phyloP scores from a whole-genome alignment of 2,888 invertebrate species.

The Zonitis immaculata region DNA sequence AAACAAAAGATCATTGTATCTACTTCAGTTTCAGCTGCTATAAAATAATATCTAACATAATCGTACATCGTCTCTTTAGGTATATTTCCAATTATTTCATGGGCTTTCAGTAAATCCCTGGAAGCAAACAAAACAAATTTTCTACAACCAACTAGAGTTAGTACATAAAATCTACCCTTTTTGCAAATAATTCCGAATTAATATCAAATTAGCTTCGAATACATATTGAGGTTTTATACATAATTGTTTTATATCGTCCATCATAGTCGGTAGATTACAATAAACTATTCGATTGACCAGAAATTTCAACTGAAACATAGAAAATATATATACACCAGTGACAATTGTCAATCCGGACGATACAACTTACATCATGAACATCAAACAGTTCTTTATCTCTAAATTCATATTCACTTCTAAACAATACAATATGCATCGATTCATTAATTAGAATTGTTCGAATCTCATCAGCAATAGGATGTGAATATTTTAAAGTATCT shows the following conservation, averaged over 20 bases:
- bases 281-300: constrained; percentile 40
- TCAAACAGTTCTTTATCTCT: constrained; percentile 31
- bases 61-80: constrained; percentile 5
- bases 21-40: constrained; percentile 13
- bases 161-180: constrained; percentile 35
- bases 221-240: constrained; percentile 30
- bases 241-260: constrained; percentile 41
- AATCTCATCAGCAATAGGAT: constrained; percentile 43
- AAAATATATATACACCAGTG: too few relatives aligned
- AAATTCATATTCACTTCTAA: constrained; percentile 47
- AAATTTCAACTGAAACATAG: constrained; percentile 33
- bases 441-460: constrained; percentile 43
- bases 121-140: constrained; percentile 7
- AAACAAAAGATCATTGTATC: constrained; percentile 13
- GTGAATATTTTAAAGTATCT: constrained; percentile 31
- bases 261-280: constrained; percentile 41
- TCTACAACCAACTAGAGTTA: background rate
- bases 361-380: constrained; percentile 34
- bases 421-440: constrained; percentile 47
- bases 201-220: constrained; percentile 34
- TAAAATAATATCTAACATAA: constrained; percentile 13
- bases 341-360: too few relatives aligned
- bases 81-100: constrained; percentile 8
- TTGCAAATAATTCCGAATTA: constrained; percentile 39
- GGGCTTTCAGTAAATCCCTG: constrained; percentile 37